Conservation (phyloP, 2,888 invertebrate genomes). For the Erebia aethiops region DNA sequence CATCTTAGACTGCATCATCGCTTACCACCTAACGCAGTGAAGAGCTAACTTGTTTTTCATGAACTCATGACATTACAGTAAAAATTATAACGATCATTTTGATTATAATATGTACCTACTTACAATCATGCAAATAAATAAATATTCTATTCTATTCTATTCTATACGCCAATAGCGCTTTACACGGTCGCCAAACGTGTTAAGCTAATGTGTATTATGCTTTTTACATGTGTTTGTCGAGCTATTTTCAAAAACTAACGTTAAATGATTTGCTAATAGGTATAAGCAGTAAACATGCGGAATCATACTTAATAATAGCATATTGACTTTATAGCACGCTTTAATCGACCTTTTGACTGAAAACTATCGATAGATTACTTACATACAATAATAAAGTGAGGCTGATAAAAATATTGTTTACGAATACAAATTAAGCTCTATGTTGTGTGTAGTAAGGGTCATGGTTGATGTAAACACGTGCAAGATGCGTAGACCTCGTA, state of each 20-base stretch:
- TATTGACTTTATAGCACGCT: constrained; percentile 24
- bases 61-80: too few relatives aligned
- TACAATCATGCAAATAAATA: too few relatives aligned
- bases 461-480: background rate
- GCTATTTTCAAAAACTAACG: constrained; percentile 1
- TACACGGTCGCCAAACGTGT: too few relatives aligned
- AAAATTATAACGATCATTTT: too few relatives aligned
- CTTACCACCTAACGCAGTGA: too few relatives aligned
- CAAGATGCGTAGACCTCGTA: constrained; percentile 17
- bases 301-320: constrained; percentile 14
- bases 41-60: too few relatives aligned
- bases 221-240: background rate
- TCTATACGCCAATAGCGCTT: too few relatives aligned
- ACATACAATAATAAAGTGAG: constrained; percentile 37
- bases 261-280: background rate
- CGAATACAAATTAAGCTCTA: constrained; percentile 27
- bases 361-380: constrained; percentile 41
- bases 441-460: constrained; percentile 14
- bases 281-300: constrained; percentile 17
- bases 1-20: too few relatives aligned
- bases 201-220: background rate
- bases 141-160: too few relatives aligned
- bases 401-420: constrained; percentile 29
- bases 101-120: too few relatives aligned
- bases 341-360: constrained; percentile 41